These are phyloP conservation scores for Tachypleus tridentatus DNA, from an alignment of 1,140 invertebrate genomes.

Conservation along the genomic window DNA sequence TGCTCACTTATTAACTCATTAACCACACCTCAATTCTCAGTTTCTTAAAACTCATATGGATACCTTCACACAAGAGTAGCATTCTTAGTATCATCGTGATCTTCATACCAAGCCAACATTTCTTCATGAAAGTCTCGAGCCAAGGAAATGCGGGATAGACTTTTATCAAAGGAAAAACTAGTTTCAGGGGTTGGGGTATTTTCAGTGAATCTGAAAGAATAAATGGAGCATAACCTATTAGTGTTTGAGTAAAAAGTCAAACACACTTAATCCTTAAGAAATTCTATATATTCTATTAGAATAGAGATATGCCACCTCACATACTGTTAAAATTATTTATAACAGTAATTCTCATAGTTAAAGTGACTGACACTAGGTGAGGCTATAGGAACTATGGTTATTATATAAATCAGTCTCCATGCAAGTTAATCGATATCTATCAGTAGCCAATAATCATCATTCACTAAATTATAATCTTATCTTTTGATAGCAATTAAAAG, in stretches of 20 bases:
- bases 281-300: background rate
- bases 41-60: no score
- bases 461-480: no score
- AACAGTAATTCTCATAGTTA: background rate
- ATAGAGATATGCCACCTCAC: background rate
- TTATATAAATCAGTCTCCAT: no score
- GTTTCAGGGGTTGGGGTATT: slow-evolving; percentile 1
- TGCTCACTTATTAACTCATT: no score
- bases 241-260: background rate
- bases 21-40: no score
- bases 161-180: background rate
- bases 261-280: background rate
- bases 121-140: slow-evolving; percentile 33
- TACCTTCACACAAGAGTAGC: slow-evolving; percentile 13
- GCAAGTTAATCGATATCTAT: no score
- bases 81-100: slow-evolving; percentile 25
- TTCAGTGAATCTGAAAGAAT: slow-evolving; percentile 3
- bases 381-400: no score
- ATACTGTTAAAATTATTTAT: background rate
- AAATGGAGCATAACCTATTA: background rate
- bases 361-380: background rate
- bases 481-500: no score
- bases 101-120: slow-evolving; percentile 37
- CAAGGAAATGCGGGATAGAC: slow-evolving; percentile 20
- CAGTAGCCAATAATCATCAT: no score